Evolutionary conservation across 2,797 vertebrate species (phyloP), one percentile per base, ranked within the genome.

Genomic region (Eulemur mongoz): DNA sequence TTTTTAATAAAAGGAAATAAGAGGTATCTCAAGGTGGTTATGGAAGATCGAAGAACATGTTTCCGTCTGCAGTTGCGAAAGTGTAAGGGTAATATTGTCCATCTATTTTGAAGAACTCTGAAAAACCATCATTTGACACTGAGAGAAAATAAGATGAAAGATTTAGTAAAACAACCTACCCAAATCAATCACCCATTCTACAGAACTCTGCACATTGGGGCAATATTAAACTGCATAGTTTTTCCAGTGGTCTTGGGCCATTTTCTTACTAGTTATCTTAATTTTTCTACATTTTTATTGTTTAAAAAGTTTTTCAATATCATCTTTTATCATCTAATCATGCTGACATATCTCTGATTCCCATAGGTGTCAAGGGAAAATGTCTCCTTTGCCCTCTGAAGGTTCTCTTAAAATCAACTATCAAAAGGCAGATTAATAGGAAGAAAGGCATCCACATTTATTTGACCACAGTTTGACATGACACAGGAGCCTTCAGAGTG

Each of bases 1-100:
- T 57, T 95, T 94, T 91, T 59, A 84, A 87, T 94, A 84, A 76
- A 30, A 11, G 83, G 43, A 93, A 97, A 81, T 32, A 91, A 89
- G 89, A 96, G 12, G 2, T 35, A 59, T 23, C 73, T 96, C 81
- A 96, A 89, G 30, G 85, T 65, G 35, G 32, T 5, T 52, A 54
- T 50, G 4, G 32, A 35, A 88, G 20, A 38, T 6, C 30, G 5
- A 52, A 67, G 63, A 78, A 18, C 25, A 30, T 4, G 3, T 67
- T 65, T 63, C 4, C 1, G 5, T 27, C 70, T 7, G 12, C 25
- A 54, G 7, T 23, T 17, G 20, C 7, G 7, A 10, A 20, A 4
- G 32, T 35, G 22, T 14, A 35, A 48, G 9, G 35, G 40, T 7
- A 48, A 20, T 59, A 48, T 48, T 27, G 3, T 35, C 10, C 40